Percentiles rank a stretch among this genome's conserved stretches.
Conservation (phyloP, 2,113 vertebrate species). For the Struthidea cinerea region DNA sequence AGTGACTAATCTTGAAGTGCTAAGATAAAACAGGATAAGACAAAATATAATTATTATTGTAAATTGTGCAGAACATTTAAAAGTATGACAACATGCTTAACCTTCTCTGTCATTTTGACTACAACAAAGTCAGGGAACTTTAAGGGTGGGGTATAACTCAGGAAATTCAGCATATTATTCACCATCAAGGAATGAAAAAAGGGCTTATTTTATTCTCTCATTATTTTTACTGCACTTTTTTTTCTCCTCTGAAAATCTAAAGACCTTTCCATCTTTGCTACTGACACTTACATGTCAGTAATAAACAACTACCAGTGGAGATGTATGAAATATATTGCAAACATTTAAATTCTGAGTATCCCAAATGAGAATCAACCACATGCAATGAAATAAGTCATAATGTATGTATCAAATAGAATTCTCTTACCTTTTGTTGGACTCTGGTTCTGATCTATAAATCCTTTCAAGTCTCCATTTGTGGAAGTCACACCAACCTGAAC, state of each 20-base stretch:
- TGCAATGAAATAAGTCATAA: not conserved
- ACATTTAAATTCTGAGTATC: not conserved
- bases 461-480: conserved; percentile 74
- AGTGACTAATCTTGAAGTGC: not conserved
- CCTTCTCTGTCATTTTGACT: not conserved
- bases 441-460: conserved; percentile 78
- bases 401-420: not conserved
- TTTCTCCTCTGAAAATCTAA: not conserved
- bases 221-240: not conserved
- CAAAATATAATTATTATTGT: not conserved
- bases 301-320: not conserved
- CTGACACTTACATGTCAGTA: not conserved
- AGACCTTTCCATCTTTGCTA: not conserved
- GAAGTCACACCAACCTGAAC: conserved; percentile 74
- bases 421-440: conserved; percentile 77
- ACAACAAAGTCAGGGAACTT: not conserved
- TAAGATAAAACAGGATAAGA: not conserved
- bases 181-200: not conserved
- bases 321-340: not conserved
- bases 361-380: not conserved
- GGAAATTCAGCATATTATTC: not conserved
- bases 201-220: not conserved
- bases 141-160: not conserved
- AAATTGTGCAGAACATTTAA: not conserved
- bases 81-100: not conserved